These are phyloP conservation scores for Abrostola triplasia DNA, from an alignment of 2,888 invertebrate genomes.

Conservation along the genomic window DNA sequence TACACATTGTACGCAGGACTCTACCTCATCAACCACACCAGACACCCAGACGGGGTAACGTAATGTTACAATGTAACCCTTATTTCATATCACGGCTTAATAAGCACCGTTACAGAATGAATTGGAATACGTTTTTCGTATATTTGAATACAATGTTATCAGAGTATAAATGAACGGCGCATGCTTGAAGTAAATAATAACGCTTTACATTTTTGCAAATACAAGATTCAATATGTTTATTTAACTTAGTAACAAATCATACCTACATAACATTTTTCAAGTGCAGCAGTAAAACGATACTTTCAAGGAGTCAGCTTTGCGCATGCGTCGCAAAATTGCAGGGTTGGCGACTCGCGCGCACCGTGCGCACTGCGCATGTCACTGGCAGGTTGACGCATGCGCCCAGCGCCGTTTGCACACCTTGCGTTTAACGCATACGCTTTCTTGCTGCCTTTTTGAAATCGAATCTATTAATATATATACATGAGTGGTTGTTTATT, in stretches of 20 bases:
- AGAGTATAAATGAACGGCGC: no score
- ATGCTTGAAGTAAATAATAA: neutral
- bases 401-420: constrained; percentile 49
- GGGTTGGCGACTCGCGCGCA: constrained; percentile 45
- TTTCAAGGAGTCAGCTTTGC: constrained; percentile 47
- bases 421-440: constrained; percentile 57
- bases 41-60: no score
- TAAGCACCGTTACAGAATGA: no score
- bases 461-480: constrained; percentile 50
- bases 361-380: constrained; percentile 55
- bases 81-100: no score
- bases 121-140: no score
- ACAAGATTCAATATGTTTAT: constrained; percentile 28
- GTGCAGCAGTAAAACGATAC: constrained; percentile 74
- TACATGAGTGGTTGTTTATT: constrained; percentile 26
- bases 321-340: constrained; percentile 63
- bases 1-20: no score
- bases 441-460: constrained; percentile 47
- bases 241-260: constrained; percentile 21
- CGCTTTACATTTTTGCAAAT: constrained; percentile 6
- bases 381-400: constrained; percentile 58
- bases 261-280: constrained; percentile 49
- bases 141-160: no score
- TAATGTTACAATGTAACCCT: no score
- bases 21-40: no score